Evolutionary conservation across 2,113 vertebrate species (phyloP).

Genomic region (Lepus timidus): DNA sequence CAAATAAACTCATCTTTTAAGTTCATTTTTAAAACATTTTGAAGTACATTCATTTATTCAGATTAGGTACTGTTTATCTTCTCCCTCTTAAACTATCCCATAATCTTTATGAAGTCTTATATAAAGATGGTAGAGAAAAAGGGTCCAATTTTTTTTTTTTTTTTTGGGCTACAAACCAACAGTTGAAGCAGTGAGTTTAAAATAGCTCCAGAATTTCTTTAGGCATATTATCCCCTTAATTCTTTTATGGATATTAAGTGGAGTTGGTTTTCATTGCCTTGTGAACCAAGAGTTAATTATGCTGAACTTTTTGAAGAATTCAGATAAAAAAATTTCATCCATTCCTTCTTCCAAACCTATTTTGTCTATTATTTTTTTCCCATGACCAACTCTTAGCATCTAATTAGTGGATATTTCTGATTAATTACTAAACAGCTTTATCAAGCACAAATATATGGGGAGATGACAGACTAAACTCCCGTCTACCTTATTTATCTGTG

Average conservation of each 20-base stretch:
- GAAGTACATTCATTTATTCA: background rate
- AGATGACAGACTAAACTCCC: background rate
- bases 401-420: conserved; percentile 18
- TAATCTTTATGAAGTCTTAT: conserved; percentile 27
- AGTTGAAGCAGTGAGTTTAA: conserved; percentile 11
- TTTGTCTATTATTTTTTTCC: conserved; percentile 16
- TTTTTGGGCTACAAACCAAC: background rate
- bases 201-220: background rate
- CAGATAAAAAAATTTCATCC: conserved; percentile 14
- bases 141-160: background rate
- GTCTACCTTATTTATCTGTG: conserved; percentile 19
- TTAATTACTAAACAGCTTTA: background rate
- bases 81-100: background rate
- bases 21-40: background rate
- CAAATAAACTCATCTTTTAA: no score
- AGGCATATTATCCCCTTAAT: background rate
- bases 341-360: background rate
- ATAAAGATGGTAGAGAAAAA: background rate
- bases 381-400: background rate
- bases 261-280: background rate
- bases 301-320: background rate
- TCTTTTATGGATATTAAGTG: conserved; percentile 26
- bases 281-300: conserved; percentile 41
- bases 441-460: background rate
- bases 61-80: background rate